Evolutionary conservation across 1,140 invertebrate species (phyloP), one percentile per base, ranked within the genome.

Genomic region (Mesaphorura yosii): DNA sequence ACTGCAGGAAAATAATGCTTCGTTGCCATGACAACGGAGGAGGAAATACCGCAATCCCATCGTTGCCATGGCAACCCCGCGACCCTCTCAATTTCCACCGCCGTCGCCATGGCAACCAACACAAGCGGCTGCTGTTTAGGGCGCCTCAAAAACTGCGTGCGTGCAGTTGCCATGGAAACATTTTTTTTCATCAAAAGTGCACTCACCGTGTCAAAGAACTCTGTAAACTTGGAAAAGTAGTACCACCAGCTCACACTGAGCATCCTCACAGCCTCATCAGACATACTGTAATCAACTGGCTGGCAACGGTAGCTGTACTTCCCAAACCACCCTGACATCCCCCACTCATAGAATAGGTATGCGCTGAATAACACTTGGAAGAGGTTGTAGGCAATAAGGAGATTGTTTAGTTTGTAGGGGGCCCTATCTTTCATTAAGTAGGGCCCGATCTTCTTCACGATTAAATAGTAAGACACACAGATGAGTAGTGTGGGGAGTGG

Each of bases 171-270:
- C 29, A 47, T 52, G 23, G 25, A 49, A 42, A 51, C 17, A 12
- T 17, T 37, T 12, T 37, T 12, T 37, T 37, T 37, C 12, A 37
- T 37, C 17, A 17, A 12, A 37, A 37, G 34, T 37, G 27, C 52
- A 78, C 81, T 82, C 76, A 95, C 87, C 53, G 92, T 96, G 72
- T 97, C 92, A 20, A 87, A 80, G 70, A 96, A 94, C 75, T 98
- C 93, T 15, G 90, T 85, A 61, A 91, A 78, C 71, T 98, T 98
- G 41, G 91, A 95, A 69, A 95, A 84, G 72, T 94, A 98, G 70
- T 95, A 97, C 77, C 89, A 88, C 84, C 89, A 96, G 66, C 90
- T 88, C 15, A 91, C 78, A 59, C 75, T 73, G 0, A 88, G 81
- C 87, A 95, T 94, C 74, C 84, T 78, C 66, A 84, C 66, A 49